phyloP scores from a whole-genome alignment of 2,797 vertebrate species.

The Squalus acanthias region DNA sequence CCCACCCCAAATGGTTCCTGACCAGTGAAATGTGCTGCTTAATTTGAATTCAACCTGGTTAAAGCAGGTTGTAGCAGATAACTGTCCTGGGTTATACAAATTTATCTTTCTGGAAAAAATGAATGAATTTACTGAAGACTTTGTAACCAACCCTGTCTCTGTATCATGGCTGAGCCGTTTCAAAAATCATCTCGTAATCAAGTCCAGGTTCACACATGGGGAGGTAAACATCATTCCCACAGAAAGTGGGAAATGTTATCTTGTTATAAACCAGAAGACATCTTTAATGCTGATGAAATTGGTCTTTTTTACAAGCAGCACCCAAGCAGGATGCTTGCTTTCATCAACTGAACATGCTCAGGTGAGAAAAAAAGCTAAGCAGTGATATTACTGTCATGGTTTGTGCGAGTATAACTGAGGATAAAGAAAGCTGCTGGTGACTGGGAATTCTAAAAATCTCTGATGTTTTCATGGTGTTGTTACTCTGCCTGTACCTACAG shows the following conservation, averaged over 20 bases:
- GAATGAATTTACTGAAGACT: neutral
- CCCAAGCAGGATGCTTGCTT: neutral
- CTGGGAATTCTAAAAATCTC: neutral
- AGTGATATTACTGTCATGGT: neutral
- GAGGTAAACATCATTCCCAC: neutral
- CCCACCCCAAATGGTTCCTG: neutral
- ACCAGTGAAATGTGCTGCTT: neutral
- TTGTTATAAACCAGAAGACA: neutral
- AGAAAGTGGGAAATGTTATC: neutral
- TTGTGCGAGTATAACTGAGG: neutral
- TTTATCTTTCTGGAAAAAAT: neutral
- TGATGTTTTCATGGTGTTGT: neutral
- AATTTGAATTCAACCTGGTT: neutral
- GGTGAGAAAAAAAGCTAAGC: neutral
- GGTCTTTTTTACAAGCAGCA: neutral
- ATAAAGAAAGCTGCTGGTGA: neutral
- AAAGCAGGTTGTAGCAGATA: neutral
- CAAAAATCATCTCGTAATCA: neutral
- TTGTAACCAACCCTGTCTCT: neutral
- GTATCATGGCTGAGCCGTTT: neutral
- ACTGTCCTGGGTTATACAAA: neutral
- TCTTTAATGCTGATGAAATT: neutral
- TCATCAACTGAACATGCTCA: neutral
- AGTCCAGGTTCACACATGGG: neutral
- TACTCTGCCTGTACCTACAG: neutral